These are phyloP conservation scores for Desmophyllum pertusum DNA, from an alignment of 92 coral and sea anemone species.

Conservation along the genomic window DNA sequence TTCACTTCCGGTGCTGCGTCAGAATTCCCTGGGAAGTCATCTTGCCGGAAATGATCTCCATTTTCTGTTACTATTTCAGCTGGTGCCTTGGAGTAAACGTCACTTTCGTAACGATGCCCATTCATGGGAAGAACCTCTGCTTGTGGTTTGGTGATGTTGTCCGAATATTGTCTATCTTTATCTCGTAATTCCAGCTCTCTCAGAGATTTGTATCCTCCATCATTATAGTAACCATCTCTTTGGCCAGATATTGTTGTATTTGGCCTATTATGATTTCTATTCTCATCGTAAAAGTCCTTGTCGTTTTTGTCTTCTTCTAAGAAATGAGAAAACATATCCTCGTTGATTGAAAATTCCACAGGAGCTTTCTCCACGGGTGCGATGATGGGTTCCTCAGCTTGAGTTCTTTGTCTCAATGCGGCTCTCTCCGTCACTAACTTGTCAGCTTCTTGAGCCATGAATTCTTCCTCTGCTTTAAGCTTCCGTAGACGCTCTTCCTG, in stretches of 20 bases:
- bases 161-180: constrained; percentile 3
- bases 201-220: background rate
- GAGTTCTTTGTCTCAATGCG: constrained; percentile 28
- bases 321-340: constrained; percentile 5
- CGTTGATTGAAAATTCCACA: constrained; percentile 35
- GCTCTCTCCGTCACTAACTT: constrained; percentile 47
- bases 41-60: background rate
- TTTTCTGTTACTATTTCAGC: background rate
- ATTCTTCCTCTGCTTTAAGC: constrained; percentile 70
- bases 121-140: constrained; percentile 33
- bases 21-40: constrained; percentile 8
- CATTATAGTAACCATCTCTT: constrained; percentile 13
- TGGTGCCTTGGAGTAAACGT: background rate
- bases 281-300: constrained; percentile 18
- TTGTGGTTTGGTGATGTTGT: constrained; percentile 25
- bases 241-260: background rate
- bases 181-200: constrained; percentile 6
- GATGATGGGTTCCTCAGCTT: constrained; percentile 14
- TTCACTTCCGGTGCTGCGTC: constrained; percentile 29
- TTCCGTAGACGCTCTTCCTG: constrained; percentile 54
- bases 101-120: constrained; percentile 21
- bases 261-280: constrained; percentile 9
- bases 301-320: constrained; percentile 7
- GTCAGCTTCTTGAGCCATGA: constrained; percentile 74
- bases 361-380: constrained; percentile 30